These are phyloP conservation scores for Siphamia tubifer DNA, from an alignment of 2,113 vertebrate genomes.

Conservation along the genomic window DNA sequence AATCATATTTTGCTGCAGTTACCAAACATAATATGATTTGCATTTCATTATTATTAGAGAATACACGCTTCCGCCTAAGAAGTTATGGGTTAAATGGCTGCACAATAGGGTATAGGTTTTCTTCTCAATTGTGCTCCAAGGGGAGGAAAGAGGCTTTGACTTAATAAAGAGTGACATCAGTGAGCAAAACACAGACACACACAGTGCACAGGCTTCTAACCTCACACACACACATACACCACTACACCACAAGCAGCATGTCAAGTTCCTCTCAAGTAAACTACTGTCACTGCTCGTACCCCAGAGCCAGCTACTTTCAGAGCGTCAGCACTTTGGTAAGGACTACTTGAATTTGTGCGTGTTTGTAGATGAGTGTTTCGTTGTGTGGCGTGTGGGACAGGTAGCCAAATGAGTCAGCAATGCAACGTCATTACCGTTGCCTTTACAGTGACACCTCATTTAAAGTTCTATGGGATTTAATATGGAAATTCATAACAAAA, in stretches of 20 bases:
- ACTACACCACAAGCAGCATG: conserved; percentile 29
- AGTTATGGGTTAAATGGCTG: conserved; percentile 16
- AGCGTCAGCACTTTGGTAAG: conserved; percentile 53
- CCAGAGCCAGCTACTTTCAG: conserved; percentile 46
- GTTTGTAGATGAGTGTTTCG: background rate
- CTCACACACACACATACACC: background rate
- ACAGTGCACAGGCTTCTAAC: background rate
- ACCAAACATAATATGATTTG: background rate
- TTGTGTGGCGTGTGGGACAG: background rate
- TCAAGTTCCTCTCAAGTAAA: conserved; percentile 40
- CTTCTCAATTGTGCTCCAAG: conserved; percentile 17
- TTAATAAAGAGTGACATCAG: conserved; percentile 38
- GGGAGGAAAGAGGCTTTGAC: conserved; percentile 12
- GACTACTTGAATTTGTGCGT: background rate
- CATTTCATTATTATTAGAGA: too few species aligned
- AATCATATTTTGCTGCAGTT: background rate
- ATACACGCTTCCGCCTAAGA: too few species aligned
- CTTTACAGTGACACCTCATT: conserved; percentile 17
- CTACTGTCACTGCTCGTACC: conserved; percentile 45
- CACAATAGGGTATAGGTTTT: conserved; percentile 4
- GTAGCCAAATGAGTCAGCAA: conserved; percentile 19
- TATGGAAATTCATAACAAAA: too few species aligned
- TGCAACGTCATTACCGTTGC: conserved; percentile 9
- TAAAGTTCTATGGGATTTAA: too few species aligned
- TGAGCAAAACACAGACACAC: conserved; percentile 9